phyloP scores from a whole-genome alignment of 2,888 invertebrate species.

The Drosophila pegasa region DNA sequence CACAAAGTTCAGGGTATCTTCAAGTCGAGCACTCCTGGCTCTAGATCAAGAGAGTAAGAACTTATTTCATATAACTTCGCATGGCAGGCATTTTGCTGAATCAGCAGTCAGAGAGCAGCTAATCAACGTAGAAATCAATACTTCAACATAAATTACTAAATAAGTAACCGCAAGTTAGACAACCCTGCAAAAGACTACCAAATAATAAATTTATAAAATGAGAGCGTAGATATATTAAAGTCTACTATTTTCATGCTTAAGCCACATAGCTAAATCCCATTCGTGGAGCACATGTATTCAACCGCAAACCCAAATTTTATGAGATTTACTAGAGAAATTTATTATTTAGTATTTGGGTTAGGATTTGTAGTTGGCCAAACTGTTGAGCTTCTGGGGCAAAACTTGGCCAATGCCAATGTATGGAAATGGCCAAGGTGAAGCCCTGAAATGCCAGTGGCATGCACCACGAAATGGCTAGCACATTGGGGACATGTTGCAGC shows the following conservation, averaged over 20 bases:
- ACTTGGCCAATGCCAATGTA: constrained; percentile 5
- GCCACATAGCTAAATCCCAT: constrained; percentile 10
- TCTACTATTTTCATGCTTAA: constrained; percentile 45
- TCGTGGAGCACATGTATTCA: background rate
- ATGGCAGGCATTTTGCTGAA: background rate
- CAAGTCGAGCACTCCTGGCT: background rate
- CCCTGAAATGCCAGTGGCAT: constrained; percentile 26
- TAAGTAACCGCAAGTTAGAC: too few relatives aligned
- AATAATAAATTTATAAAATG: too few relatives aligned
- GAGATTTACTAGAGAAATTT: constrained; percentile 54
- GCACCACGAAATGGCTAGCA: constrained; percentile 15
- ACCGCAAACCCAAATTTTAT: constrained; percentile 62
- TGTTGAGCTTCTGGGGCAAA: constrained; percentile 31
- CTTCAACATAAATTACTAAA: too few relatives aligned
- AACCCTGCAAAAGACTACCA: too few relatives aligned
- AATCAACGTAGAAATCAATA: too few relatives aligned
- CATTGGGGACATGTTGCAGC: constrained; percentile 51
- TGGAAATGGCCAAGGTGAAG: constrained; percentile 42
- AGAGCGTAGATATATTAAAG: background rate
- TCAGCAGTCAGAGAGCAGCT: background rate
- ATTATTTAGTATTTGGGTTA: constrained; percentile 47
- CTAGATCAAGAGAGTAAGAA: too few relatives aligned
- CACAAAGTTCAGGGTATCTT: too few relatives aligned
- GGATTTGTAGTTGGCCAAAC: constrained; percentile 28
- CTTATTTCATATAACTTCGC: too few relatives aligned